Evolutionary conservation across 2,113 vertebrate species (phyloP), one percentile per base, ranked within the genome.

Genomic region (Ciconia maguari): DNA sequence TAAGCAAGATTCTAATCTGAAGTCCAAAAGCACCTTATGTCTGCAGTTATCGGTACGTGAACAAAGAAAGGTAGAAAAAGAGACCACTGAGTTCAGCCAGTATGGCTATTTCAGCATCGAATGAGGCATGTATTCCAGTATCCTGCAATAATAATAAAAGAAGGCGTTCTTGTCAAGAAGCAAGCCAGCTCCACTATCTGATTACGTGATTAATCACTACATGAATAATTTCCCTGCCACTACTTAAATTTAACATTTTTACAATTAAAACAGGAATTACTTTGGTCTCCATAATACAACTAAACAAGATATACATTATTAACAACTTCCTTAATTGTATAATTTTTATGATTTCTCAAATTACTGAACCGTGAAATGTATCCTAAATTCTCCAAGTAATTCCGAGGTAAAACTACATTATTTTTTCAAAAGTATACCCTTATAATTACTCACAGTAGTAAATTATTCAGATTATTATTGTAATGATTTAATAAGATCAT

Each of bases 311-410:
- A 84, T 49, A 92, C 54, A 60, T 93, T 97, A 94, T 93, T 94
- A 97, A 94, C 77, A 61, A 88, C 85, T 89, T 95, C 68, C 13
- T 95, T 91, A 97, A 95, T 84, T 74, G 66, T n/a, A 93, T 87
- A 44, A 27, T 88, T 83, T 83, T 91, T 34, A 96, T 20, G 48
- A 83, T 92, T 91, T 91, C 54, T 79, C 60, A 68, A 85, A 69
- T 84, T 83, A 89, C 26, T 29, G 17, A 91, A 72, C 32, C 68
- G 74, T 75, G 57, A 96, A 91, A 97, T 95, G 80, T 82, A 93
- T 89, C 89, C 94, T 61, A 87, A 94, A 70, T 75, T 94, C 41
- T 92, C 46, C 74, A 86, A 89, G 49, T 16, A 77, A 70, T 87
- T 91, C 27, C 6, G 1, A 72, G 65, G 84, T 71, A 94, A 91